These are phyloP conservation scores for Phylloscopus whistleri DNA, from an alignment of 2,113 vertebrate genomes.

Conservation along the genomic window DNA sequence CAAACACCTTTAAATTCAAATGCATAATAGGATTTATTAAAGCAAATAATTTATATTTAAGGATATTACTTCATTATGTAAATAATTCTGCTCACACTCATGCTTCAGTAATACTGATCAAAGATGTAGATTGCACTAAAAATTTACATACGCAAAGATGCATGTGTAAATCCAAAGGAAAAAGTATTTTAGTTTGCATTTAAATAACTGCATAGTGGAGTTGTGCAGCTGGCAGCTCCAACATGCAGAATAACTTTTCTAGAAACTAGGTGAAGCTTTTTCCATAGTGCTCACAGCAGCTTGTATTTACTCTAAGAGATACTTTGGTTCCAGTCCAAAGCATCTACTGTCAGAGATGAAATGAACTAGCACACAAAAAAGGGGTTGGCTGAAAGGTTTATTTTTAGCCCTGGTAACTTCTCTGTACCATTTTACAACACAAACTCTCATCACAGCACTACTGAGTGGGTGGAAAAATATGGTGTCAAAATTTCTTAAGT, in stretches of 20 bases:
- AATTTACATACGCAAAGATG: neutral
- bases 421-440: neutral
- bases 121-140: neutral
- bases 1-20: neutral
- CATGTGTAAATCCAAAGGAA: neutral
- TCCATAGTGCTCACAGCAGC: neutral
- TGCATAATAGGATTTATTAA: neutral
- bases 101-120: neutral
- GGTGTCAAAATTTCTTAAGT: neutral
- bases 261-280: neutral
- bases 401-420: constrained; percentile 11
- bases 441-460: neutral
- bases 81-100: neutral
- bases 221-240: neutral
- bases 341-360: neutral
- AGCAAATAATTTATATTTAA: neutral
- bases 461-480: neutral
- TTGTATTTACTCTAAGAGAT: neutral
- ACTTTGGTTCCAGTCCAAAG: neutral
- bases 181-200: neutral
- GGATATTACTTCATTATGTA: neutral
- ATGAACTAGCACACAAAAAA: neutral
- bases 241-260: neutral
- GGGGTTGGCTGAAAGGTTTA: neutral
- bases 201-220: neutral